Percentiles rank a stretch among this genome's conserved stretches.
Evolutionary conservation across 2,888 invertebrate genomes (phyloP).

Genomic region (Auanema sp.): DNA sequence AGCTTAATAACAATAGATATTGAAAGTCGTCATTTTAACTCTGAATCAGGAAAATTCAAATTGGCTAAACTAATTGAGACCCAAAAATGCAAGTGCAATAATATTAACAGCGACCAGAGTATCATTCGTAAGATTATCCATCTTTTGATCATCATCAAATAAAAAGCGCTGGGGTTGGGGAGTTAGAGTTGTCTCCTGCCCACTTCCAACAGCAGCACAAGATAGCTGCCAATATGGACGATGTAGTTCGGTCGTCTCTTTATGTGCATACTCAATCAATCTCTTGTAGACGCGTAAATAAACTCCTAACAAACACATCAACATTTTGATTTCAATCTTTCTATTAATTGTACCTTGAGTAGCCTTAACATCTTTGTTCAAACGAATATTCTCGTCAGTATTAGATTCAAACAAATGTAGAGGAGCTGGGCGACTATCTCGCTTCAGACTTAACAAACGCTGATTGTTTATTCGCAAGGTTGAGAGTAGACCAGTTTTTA

Average conservation of each 20-base stretch:
- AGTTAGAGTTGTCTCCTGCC: background rate
- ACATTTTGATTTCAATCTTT: too few relatives aligned
- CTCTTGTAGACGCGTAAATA: conserved; percentile 59
- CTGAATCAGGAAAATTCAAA: too few relatives aligned
- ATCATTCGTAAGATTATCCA: conserved; percentile 19
- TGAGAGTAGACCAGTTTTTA: conserved; percentile 54
- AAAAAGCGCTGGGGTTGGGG: conserved; percentile 29
- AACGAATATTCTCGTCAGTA: conserved; percentile 56
- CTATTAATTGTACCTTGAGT: conserved; percentile 47
- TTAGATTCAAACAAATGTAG: conserved; percentile 52
- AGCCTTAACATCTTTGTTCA: conserved; percentile 45
- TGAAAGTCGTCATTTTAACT: too few relatives aligned
- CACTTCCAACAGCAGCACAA: conserved; percentile 28
- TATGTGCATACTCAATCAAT: conserved; percentile 54
- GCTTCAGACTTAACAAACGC: conserved; percentile 48
- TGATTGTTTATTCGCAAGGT: conserved; percentile 55
- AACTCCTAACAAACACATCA: conserved; percentile 41
- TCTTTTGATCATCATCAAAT: conserved; percentile 18
- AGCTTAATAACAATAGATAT: too few relatives aligned
- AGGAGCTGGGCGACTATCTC: conserved; percentile 42
- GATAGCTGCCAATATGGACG: conserved; percentile 55
- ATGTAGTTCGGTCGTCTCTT: conserved; percentile 58
- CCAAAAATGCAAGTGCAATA: conserved; percentile 24
- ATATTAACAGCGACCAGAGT: conserved; percentile 37
- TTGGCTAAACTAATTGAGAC: background rate